phyloP scores from a whole-genome alignment of 2,888 invertebrate species.

The Panopea generosa region DNA sequence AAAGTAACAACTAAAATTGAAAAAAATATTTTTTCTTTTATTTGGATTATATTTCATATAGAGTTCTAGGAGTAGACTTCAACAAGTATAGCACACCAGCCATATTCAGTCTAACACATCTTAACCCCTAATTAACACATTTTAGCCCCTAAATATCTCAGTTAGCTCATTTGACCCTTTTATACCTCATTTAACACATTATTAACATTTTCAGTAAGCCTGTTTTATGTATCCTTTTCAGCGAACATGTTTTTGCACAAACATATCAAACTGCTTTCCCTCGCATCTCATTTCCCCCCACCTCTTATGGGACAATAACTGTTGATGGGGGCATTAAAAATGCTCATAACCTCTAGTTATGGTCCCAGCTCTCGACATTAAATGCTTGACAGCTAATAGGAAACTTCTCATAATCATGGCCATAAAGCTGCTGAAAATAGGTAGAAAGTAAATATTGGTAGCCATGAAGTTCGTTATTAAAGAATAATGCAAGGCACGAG shows the following conservation, averaged over 20 bases:
- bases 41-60: no score
- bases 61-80: no score
- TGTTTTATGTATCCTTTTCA: background rate
- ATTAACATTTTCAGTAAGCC: background rate
- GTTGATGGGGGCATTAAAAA: conserved; percentile 9
- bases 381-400: conserved; percentile 6
- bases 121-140: no score
- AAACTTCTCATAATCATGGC: background rate
- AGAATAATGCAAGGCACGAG: no score
- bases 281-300: conserved; percentile 2
- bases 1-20: no score
- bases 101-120: no score
- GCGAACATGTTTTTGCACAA: background rate
- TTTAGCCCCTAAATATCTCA: no score
- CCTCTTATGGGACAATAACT: conserved; percentile 3
- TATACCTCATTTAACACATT: conserved; percentile 8
- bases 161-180: no score
- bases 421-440: conserved; percentile 4
- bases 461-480: no score
- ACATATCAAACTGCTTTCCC: background rate
- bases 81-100: no score
- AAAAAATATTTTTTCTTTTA: no score
- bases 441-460: background rate
- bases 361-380: background rate
- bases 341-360: conserved; percentile 12